Conservation (phyloP, 2,888 invertebrate genomes). For the Melanotus villosus region DNA sequence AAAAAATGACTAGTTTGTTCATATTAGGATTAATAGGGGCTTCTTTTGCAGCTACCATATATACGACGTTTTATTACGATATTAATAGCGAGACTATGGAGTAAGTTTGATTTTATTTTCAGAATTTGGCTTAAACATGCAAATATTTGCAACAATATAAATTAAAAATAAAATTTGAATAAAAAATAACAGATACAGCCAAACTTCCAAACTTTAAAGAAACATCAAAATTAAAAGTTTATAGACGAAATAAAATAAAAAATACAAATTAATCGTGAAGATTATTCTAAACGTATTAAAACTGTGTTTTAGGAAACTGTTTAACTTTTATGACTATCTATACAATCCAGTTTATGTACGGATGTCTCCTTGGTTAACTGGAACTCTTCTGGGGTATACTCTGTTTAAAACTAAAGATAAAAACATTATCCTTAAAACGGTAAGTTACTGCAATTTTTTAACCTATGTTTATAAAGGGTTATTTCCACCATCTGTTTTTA, state of each 20-base stretch:
- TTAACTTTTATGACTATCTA: conserved; percentile 42
- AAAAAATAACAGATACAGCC: no score
- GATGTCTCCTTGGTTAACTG: conserved; percentile 53
- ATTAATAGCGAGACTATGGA: not conserved
- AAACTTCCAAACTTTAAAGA: no score
- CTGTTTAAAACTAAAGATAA: conserved; percentile 49
- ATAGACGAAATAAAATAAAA: no score
- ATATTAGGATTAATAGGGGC: not conserved
- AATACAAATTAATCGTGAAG: no score
- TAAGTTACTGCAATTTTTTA: conserved; percentile 25
- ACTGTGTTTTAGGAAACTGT: conserved; percentile 32
- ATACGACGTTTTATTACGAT: conserved; percentile 26
- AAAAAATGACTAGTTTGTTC: conserved; percentile 41
- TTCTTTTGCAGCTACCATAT: conserved; percentile 8
- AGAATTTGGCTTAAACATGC: no score
- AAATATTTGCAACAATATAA: no score
- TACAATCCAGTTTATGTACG: conserved; percentile 53
- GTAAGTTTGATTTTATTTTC: no score
- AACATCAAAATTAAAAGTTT: no score
- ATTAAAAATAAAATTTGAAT: no score
- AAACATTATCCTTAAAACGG: conserved; percentile 48
- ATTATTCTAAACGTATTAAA: not conserved
- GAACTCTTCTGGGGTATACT: conserved; percentile 51
- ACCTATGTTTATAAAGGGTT: no score
- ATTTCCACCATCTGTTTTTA: no score